Evolutionary conservation across 1,140 invertebrate genomes (phyloP).

Genomic region (Galendromus occidentalis): DNA sequence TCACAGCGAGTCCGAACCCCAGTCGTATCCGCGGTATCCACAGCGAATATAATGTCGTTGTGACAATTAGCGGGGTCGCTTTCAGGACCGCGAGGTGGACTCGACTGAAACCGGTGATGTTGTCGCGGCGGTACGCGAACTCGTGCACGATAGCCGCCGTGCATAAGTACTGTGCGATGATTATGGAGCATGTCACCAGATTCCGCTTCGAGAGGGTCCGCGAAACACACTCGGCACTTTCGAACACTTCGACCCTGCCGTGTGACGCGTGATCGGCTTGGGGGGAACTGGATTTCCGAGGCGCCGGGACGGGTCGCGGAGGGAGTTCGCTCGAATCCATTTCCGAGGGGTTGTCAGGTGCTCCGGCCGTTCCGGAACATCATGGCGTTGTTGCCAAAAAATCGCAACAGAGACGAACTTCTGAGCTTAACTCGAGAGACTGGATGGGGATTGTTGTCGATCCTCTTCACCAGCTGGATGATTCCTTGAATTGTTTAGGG

Average conservation of each 20-base stretch:
- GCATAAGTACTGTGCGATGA: not conserved
- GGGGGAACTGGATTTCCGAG: no score
- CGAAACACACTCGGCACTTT: not conserved
- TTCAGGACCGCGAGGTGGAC: not conserved
- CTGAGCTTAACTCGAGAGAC: no score
- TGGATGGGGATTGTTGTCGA: no score
- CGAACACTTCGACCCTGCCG: not conserved
- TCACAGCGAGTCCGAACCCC: not conserved
- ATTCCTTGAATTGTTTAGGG: no score
- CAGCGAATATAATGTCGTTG: not conserved
- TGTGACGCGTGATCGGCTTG: no score
- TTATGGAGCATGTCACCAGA: not conserved
- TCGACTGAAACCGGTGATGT: not conserved
- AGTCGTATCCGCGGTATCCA: not conserved
- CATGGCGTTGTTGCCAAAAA: no score
- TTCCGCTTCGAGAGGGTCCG: not conserved
- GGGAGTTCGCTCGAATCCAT: no score
- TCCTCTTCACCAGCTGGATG: no score
- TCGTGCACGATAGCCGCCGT: not conserved
- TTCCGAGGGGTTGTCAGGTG: no score
- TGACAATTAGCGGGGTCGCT: not conserved
- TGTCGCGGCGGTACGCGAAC: not conserved
- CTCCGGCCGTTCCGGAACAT: no score
- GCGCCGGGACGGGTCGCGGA: no score
- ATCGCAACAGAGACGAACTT: no score